Conservation (phyloP, 2,888 invertebrate genomes). For the Macrosiphum euphorbiae region DNA sequence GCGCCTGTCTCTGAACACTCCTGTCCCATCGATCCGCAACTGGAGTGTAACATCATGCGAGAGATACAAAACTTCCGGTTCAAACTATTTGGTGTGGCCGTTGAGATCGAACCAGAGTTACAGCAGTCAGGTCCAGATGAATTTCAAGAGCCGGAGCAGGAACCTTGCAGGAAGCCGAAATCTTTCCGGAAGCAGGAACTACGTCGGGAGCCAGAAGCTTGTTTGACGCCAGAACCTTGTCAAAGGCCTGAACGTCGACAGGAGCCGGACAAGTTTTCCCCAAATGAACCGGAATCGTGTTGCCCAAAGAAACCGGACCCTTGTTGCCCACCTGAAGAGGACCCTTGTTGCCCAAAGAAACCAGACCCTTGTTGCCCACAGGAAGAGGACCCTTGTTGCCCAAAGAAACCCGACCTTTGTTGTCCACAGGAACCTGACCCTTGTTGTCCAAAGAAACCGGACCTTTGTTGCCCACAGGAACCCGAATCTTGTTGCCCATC, state of each 20-base stretch:
- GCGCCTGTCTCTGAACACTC: background rate
- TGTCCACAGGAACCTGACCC: background rate
- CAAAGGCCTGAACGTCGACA: background rate
- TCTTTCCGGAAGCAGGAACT: background rate
- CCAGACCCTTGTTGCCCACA: background rate
- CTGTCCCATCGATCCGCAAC: background rate
- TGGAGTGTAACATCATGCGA: conserved; percentile 37
- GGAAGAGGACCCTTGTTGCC: background rate
- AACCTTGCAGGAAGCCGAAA: too few species aligned
- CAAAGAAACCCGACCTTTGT: background rate
- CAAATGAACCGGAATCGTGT: background rate
- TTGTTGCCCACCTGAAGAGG: background rate
- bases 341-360: background rate
- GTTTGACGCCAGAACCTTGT: background rate
- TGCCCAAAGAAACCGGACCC: background rate
- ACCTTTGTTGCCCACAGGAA: background rate
- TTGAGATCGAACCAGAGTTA: background rate
- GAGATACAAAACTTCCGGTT: conserved; percentile 42
- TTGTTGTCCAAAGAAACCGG: too few species aligned
- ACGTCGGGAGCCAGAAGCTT: background rate
- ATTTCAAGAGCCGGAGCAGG: background rate
- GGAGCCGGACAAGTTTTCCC: too few species aligned
- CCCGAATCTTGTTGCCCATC: background rate
- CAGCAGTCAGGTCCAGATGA: background rate
- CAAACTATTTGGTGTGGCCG: conserved; percentile 10